These are phyloP conservation scores for Planococcus citri DNA, from an alignment of 1,140 invertebrate species.

Conservation along the genomic window DNA sequence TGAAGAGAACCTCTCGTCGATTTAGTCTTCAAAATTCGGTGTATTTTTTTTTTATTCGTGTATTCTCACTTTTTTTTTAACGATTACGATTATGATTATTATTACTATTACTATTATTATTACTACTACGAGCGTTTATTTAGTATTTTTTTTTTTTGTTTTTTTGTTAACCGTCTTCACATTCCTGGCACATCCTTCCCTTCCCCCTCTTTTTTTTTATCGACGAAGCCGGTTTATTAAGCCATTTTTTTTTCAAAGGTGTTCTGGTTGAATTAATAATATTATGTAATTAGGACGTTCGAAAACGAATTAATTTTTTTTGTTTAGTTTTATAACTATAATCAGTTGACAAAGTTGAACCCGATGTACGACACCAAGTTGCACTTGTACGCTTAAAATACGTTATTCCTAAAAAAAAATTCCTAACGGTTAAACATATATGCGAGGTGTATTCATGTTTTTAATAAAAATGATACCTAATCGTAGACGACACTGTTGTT, in stretches of 20 bases:
- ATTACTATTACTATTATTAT: too few relatives aligned
- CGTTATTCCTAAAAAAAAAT: not conserved
- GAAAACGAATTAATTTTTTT: not conserved
- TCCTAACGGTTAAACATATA: too few relatives aligned
- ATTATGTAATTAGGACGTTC: too few relatives aligned
- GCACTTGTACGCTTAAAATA: not conserved
- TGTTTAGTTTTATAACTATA: not conserved
- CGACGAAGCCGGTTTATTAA: not conserved
- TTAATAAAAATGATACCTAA: too few relatives aligned
- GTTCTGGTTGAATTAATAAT: too few relatives aligned
- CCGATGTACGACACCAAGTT: not conserved
- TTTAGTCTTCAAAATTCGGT: not conserved
- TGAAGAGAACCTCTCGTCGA: not conserved
- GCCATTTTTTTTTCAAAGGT: not conserved
- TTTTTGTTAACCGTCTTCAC: not conserved
- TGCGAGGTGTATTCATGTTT: too few relatives aligned
- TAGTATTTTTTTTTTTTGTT: not conserved
- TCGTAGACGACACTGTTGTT: too few relatives aligned
- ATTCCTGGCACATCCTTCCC: slow-evolving; percentile 5
- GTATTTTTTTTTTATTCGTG: not conserved
- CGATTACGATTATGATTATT: too few relatives aligned
- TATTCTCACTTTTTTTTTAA: not conserved
- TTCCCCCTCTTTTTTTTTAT: too few relatives aligned
- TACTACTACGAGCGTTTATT: too few relatives aligned
- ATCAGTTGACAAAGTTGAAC: too few relatives aligned